These are phyloP conservation scores for Muscidifurax raptorellus DNA, from an alignment of 1,140 invertebrate species.

Conservation along the genomic window DNA sequence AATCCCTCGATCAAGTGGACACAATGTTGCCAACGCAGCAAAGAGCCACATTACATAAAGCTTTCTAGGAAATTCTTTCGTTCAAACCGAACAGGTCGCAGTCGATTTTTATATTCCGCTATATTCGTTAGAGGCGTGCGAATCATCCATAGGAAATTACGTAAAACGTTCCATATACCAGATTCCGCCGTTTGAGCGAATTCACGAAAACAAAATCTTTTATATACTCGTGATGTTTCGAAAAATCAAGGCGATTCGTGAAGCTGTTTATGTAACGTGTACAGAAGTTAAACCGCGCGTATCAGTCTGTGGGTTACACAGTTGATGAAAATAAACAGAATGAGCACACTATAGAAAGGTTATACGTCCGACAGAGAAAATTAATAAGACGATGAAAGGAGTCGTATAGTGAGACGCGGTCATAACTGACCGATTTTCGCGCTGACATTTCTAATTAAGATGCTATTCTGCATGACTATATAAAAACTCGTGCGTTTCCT, in stretches of 20 bases:
- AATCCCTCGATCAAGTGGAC: conserved; percentile 29
- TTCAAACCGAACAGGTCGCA: background rate
- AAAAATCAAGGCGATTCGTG: background rate
- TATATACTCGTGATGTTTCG: background rate
- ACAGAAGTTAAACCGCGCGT: background rate
- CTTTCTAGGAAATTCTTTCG: conserved; percentile 26
- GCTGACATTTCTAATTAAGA: conserved; percentile 10
- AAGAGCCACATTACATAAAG: background rate
- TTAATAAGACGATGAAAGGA: background rate
- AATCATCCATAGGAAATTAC: background rate
- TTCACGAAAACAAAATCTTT: background rate
- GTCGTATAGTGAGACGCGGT: background rate
- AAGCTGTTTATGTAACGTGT: background rate
- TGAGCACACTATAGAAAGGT: background rate
- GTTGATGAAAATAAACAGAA: background rate
- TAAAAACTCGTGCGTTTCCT: no score
- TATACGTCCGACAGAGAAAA: background rate
- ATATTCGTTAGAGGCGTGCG: background rate
- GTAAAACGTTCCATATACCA: background rate
- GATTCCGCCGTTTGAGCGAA: no score
- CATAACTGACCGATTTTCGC: background rate
- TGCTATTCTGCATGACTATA: no score
- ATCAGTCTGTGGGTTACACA: background rate
- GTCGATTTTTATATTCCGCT: background rate
- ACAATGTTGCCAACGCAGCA: background rate